These are phyloP conservation scores for Eilema griseolum DNA, from an alignment of 2,888 invertebrate species.

Conservation along the genomic window DNA sequence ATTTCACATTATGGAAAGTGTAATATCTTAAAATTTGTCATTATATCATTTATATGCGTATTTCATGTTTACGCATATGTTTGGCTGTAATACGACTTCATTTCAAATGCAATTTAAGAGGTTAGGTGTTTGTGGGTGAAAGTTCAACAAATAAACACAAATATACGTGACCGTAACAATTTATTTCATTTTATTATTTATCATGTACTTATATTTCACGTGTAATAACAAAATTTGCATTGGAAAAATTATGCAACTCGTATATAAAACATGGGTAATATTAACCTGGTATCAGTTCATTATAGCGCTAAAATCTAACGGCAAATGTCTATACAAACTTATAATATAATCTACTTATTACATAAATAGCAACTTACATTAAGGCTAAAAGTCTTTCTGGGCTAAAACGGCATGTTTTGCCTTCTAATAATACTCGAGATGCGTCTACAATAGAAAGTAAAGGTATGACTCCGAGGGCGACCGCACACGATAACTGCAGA, in stretches of 20 bases:
- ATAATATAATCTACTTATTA: slow-evolving; percentile 62
- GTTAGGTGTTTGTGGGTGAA: slow-evolving; percentile 21
- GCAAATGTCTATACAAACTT: slow-evolving; percentile 69
- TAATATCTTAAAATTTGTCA: not conserved
- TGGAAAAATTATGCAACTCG: slow-evolving; percentile 65
- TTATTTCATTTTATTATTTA: slow-evolving; percentile 73
- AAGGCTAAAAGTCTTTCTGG: slow-evolving; percentile 82
- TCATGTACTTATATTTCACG: slow-evolving; percentile 68
- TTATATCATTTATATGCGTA: not conserved
- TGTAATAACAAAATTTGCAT: slow-evolving; percentile 68
- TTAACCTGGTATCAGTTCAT: slow-evolving; percentile 78
- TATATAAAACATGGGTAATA: slow-evolving; percentile 63
- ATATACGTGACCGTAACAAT: slow-evolving; percentile 63
- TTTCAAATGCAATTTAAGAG: slow-evolving; percentile 12
- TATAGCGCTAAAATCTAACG: slow-evolving; percentile 72
- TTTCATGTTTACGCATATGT: slow-evolving; percentile 6
- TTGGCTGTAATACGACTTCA: not conserved
- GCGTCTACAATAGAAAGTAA: slow-evolving; percentile 60
- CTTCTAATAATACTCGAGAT: slow-evolving; percentile 76
- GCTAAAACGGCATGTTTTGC: slow-evolving; percentile 75
- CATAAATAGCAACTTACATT: slow-evolving; percentile 78
- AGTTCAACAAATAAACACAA: slow-evolving; percentile 52
- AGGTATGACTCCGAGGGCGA: too few species aligned
- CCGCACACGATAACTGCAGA: too few species aligned
- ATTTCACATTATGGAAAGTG: not conserved